A percentile compares a stretch with the other conserved stretches of the same genome.
Conservation (phyloP, 1,140 invertebrate genomes). For the Dinothrombium tinctorium region DNA sequence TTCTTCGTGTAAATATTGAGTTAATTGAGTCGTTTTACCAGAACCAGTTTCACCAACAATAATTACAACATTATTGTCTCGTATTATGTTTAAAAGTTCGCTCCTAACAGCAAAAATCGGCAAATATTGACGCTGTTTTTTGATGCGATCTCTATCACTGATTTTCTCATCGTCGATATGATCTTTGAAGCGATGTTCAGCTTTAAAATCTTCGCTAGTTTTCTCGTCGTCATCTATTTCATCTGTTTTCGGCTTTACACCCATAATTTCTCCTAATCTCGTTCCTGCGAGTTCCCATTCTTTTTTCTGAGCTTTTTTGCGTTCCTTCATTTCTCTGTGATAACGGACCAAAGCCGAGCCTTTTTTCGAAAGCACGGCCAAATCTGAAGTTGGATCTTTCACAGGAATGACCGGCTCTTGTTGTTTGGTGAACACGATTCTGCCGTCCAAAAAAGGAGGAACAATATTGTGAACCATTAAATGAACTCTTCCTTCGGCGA, state of each 20-base stretch:
- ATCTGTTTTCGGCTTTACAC: constrained; percentile 51
- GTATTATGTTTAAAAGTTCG: constrained; percentile 70
- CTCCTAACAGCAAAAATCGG: constrained; percentile 90
- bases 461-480: constrained; percentile 93
- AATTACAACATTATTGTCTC: constrained; percentile 83
- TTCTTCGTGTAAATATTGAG: constrained; percentile 88
- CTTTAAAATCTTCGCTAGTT: constrained; percentile 50
- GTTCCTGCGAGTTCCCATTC: constrained; percentile 97
- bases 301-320: constrained; percentile 85
- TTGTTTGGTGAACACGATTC: constrained; percentile 97
- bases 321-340: constrained; percentile 85
- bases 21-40: constrained; percentile 87
- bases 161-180: constrained; percentile 46
- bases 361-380: constrained; percentile 90
- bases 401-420: constrained; percentile 84
- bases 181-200: constrained; percentile 85
- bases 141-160: constrained; percentile 42
- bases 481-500: constrained; percentile 76
- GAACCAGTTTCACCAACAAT: constrained; percentile 96
- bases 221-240: constrained; percentile 36
- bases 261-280: constrained; percentile 90
- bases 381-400: constrained; percentile 82
- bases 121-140: constrained; percentile 67
- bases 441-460: constrained; percentile 91
- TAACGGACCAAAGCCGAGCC: constrained; percentile 61